These are phyloP conservation scores for Lordiphosa stackelbergi DNA, from an alignment of 1,140 invertebrate species.

Conservation along the genomic window DNA sequence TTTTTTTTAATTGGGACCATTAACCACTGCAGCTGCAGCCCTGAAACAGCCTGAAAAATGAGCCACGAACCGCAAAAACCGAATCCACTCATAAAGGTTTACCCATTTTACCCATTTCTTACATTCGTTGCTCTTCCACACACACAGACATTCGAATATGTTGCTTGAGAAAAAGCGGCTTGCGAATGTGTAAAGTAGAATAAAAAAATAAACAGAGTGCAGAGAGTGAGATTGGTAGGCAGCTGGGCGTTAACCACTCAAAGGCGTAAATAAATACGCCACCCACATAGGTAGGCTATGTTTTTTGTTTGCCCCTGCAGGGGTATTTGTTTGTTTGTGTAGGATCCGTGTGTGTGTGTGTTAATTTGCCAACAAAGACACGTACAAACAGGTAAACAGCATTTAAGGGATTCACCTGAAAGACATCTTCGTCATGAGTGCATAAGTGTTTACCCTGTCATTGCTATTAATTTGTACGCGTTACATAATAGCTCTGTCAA, in stretches of 20 bases:
- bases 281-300: conserved; percentile 56
- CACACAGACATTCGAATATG: not conserved
- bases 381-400: conserved; percentile 67
- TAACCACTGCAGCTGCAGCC: not conserved
- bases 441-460: conserved; percentile 54
- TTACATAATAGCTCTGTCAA: conserved; percentile 69
- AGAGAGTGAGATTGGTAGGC: conserved; percentile 10
- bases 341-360: conserved; percentile 56
- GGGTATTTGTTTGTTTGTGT: conserved; percentile 57
- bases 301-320: conserved; percentile 52
- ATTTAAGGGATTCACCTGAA: conserved; percentile 67
- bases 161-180: conserved; percentile 31
- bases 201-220: conserved; percentile 36
- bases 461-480: conserved; percentile 69
- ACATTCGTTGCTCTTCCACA: conserved; percentile 18
- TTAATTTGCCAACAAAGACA: conserved; percentile 73
- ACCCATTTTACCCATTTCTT: conserved; percentile 6
- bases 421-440: conserved; percentile 37
- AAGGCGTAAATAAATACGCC: conserved; percentile 69
- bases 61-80: conserved; percentile 4
- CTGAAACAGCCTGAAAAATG: not conserved
- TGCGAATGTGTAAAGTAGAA: conserved; percentile 46
- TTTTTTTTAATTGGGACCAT: no score
- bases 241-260: conserved; percentile 49
- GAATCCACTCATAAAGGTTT: conserved; percentile 38